A percentile compares a stretch with the other conserved stretches of the same genome.
phyloP scores from a whole-genome alignment of 2,888 invertebrate genomes.

The Dasypogon diadema region DNA sequence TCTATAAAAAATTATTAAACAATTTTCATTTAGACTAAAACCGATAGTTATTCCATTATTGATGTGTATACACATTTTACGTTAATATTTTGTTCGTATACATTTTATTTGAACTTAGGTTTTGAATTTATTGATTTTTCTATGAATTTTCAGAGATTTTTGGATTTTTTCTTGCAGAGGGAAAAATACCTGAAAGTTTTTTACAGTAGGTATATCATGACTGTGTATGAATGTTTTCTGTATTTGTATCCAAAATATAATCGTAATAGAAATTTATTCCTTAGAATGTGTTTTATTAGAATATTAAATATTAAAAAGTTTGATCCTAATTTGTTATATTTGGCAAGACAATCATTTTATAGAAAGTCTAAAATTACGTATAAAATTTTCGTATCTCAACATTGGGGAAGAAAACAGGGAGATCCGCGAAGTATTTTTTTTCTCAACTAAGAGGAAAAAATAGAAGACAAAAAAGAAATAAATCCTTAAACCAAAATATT shows the following conservation, averaged over 20 bases:
- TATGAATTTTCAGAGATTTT: slow-evolving; percentile 55
- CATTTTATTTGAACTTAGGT: slow-evolving; percentile 70
- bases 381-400: slow-evolving; percentile 45
- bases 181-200: not conserved
- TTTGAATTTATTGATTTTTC: slow-evolving; percentile 57
- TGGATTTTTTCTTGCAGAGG: slow-evolving; percentile 51
- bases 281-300: slow-evolving; percentile 30
- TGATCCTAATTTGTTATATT: slow-evolving; percentile 28
- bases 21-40: slow-evolving; percentile 52
- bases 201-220: not conserved
- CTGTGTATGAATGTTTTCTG: slow-evolving; percentile 11
- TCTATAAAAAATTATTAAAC: slow-evolving; percentile 38
- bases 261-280: slow-evolving; percentile 27
- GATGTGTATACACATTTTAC: slow-evolving; percentile 57
- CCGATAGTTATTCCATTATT: slow-evolving; percentile 52
- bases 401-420: slow-evolving; percentile 19
- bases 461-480: not conserved
- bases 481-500: slow-evolving; percentile 12
- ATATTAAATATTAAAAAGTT: slow-evolving; percentile 44
- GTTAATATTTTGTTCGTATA: slow-evolving; percentile 63
- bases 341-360: slow-evolving; percentile 43
- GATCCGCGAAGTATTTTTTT: slow-evolving; percentile 5
- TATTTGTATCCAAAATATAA: slow-evolving; percentile 47
- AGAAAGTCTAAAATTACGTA: slow-evolving; percentile 42
- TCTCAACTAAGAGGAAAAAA: not conserved